These are phyloP conservation scores for Stichopus horrens DNA, from an alignment of 53 echinoderm and acorn worm species.

Conservation along the genomic window DNA sequence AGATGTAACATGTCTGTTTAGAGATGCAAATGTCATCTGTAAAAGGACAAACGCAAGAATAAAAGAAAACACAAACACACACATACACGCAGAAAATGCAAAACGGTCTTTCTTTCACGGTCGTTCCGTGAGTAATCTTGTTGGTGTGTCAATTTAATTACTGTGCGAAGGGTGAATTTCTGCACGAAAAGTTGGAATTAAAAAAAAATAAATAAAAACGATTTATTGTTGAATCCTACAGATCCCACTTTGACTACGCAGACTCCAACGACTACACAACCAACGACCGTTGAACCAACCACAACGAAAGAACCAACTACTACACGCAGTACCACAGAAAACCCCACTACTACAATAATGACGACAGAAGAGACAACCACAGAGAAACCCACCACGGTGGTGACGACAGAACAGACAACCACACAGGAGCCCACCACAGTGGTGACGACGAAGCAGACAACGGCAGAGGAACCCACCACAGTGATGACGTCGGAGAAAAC, in stretches of 20 bases:
- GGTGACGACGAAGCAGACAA: not conserved
- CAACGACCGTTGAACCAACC: not conserved
- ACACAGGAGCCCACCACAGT: not conserved
- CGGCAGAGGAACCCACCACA: not conserved
- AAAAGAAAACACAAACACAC: no score
- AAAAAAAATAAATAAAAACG: no score
- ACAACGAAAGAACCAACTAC: not conserved
- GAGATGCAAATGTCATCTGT: no score
- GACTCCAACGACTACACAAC: not conserved
- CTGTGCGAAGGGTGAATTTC: no score
- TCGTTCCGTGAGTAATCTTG: no score
- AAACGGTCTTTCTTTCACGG: no score
- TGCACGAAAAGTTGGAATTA: no score
- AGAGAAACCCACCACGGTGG: not conserved
- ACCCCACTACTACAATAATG: not conserved
- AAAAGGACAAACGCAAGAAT: no score
- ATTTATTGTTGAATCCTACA: not conserved
- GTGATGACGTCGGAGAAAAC: not conserved
- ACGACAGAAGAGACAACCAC: not conserved
- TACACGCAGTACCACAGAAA: not conserved
- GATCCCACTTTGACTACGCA: not conserved
- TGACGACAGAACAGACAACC: not conserved
- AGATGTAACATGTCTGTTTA: no score
- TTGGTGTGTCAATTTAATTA: no score
- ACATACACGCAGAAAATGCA: no score